Evolutionary conservation across 92 coral and sea anemone species (phyloP), one percentile per base, ranked within the genome.

Genomic region (Heliopora coerulea): DNA sequence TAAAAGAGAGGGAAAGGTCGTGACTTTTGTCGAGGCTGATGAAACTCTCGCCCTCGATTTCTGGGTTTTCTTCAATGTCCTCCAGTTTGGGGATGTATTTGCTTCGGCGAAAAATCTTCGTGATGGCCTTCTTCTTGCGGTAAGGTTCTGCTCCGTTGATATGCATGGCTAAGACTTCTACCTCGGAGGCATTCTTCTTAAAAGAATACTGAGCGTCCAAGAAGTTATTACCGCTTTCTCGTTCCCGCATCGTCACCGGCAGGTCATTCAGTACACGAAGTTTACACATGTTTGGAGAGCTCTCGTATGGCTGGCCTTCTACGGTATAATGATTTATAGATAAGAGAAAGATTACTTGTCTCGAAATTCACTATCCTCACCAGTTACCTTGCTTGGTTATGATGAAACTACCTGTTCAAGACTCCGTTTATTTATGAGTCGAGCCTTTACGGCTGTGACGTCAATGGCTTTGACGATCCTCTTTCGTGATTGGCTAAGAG

Each of bases 71-170:
- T 54, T 70, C 77, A 23, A 70, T 70, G 63, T 70, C 77, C 26
- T 52, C 77, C 7, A 70, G 77, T 24, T 49, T 30, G 1, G 77
- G 77, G 13, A 70, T 1, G 44, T 70, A 70, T 33, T 70, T 70
- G 39, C 77, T 70, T 9, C 77, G 77, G 13, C 77, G 77, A n/a
- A 70, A 70, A 12, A 70, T 70, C 49, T 70, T 70, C 62, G 77
- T 70, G 29, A 70, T 70, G 15, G 77, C 77, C 19, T 52, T 70
- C 63, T 70, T 70, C 77, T 70, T 70, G 62, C 77, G 62, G 64
- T 70, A 70, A 13, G 77, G 77, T 21, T 70, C 77, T 8, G 77
- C 77, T 11, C 77, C 77, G 46, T 70, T 70, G 48, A 70, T 70
- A 18, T 52, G 35, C 77, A 70, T 70, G 56, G 77, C 30, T 6